A percentile compares a stretch with the other conserved stretches of the same genome.
Evolutionary conservation across 2,888 invertebrate species (phyloP).

Genomic region (Agriopis marginaria): DNA sequence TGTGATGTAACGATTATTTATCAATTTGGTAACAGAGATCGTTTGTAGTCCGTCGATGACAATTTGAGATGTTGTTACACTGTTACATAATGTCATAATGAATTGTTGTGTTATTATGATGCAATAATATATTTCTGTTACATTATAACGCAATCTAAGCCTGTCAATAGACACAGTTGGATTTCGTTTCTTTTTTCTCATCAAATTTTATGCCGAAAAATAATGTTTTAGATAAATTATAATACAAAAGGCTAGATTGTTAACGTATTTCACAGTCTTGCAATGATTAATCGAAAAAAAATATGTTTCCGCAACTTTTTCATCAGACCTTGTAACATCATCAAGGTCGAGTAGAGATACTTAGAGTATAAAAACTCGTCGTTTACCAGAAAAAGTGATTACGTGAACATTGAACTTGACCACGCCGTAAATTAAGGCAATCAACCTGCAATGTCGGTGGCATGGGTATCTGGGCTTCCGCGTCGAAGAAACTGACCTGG

Average conservation of each 20-base stretch:
- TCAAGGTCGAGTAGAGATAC: conserved; percentile 8
- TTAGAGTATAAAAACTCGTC: conserved; percentile 9
- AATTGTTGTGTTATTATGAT: conserved; percentile 26
- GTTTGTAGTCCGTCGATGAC: conserved; percentile 47
- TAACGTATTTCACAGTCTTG: not conserved
- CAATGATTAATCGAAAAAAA: not conserved
- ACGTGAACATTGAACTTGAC: conserved; percentile 44
- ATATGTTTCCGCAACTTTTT: not conserved
- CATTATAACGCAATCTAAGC: not conserved
- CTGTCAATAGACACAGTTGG: no score
- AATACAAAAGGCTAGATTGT: no score
- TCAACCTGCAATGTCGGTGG: conserved; percentile 50
- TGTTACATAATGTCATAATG: conserved; percentile 24
- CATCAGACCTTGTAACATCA: conserved; percentile 1
- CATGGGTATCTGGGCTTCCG: conserved; percentile 59
- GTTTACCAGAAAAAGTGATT: conserved; percentile 30
- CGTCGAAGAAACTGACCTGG: conserved; percentile 69
- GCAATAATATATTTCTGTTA: conserved; percentile 14
- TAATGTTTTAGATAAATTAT: no score
- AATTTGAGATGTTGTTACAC: conserved; percentile 38
- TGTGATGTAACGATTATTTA: conserved; percentile 71
- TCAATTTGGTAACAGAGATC: conserved; percentile 64
- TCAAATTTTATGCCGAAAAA: no score
- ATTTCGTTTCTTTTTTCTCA: no score
- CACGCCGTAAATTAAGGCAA: conserved; percentile 51